Evolutionary conservation across 2,113 vertebrate species (phyloP).

Genomic region (Poecile atricapillus): DNA sequence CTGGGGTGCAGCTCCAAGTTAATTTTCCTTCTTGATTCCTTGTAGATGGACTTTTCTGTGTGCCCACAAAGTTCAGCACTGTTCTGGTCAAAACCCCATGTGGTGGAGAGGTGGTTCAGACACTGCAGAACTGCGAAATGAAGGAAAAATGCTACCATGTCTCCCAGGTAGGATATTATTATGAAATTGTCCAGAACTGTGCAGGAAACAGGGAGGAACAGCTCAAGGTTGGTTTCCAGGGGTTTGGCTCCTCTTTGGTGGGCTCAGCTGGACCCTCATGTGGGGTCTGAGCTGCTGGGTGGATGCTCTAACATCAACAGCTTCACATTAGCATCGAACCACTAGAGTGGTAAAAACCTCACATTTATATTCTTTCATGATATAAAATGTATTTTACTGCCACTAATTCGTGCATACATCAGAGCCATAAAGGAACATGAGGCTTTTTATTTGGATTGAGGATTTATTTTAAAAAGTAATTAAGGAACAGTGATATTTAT

Average conservation of each 20-base stretch:
- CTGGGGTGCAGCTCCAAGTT: not conserved
- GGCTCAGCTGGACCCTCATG: not conserved
- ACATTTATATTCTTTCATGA: not conserved
- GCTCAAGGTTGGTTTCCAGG: constrained; percentile 59
- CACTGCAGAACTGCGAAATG: constrained; percentile 62
- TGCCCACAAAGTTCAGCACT: constrained; percentile 74
- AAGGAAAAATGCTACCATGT: constrained; percentile 70
- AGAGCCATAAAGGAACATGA: not conserved
- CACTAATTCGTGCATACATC: not conserved
- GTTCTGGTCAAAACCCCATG: constrained; percentile 70
- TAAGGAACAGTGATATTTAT: not conserved
- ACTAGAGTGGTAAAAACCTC: not conserved
- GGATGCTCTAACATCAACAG: not conserved
- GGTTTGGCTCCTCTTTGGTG: not conserved
- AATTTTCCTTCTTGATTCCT: not conserved
- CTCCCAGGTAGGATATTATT: constrained; percentile 73
- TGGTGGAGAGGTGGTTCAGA: constrained; percentile 68
- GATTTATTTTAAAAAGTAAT: not conserved
- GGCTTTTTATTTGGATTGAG: not conserved
- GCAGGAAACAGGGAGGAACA: constrained; percentile 65
- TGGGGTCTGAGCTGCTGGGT: not conserved
- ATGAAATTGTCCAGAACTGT: constrained; percentile 58
- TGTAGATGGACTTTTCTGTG: constrained; percentile 68
- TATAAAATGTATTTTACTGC: not conserved
- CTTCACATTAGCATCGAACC: not conserved